phyloP scores from a whole-genome alignment of 2,888 invertebrate species.

The Megaustenia siamemsis region DNA sequence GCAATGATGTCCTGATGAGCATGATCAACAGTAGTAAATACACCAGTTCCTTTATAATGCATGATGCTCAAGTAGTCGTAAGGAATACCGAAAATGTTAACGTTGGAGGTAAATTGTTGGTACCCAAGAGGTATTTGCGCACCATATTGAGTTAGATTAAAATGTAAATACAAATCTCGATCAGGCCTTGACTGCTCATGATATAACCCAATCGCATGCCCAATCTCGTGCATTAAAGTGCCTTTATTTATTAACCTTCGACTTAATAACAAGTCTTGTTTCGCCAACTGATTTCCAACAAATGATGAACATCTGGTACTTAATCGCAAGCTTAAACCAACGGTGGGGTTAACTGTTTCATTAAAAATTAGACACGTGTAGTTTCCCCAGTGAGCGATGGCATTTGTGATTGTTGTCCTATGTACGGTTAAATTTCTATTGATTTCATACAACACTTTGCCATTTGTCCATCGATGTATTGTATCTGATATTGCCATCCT shows the following conservation, averaged over 20 bases:
- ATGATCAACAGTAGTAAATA: background rate
- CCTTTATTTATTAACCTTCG: background rate
- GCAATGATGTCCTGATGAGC: background rate
- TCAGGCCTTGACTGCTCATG: background rate
- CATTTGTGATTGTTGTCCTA: background rate
- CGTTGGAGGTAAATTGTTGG: background rate
- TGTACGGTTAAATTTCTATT: no score
- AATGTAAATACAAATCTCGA: background rate
- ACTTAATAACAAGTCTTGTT: background rate
- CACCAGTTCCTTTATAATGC: background rate
- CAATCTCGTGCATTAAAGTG: background rate
- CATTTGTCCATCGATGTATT: background rate
- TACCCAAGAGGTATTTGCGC: background rate
- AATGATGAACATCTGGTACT: background rate
- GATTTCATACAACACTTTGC: background rate
- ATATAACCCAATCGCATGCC: background rate
- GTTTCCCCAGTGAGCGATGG: background rate
- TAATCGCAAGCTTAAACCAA: background rate
- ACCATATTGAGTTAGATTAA: background rate
- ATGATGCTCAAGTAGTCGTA: background rate
- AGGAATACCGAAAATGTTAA: background rate
- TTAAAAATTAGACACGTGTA: background rate
- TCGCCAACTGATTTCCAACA: background rate
- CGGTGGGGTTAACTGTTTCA: background rate
- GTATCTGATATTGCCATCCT: background rate